Conservation (phyloP, 1,140 invertebrate genomes). For the Tribolium madens region DNA sequence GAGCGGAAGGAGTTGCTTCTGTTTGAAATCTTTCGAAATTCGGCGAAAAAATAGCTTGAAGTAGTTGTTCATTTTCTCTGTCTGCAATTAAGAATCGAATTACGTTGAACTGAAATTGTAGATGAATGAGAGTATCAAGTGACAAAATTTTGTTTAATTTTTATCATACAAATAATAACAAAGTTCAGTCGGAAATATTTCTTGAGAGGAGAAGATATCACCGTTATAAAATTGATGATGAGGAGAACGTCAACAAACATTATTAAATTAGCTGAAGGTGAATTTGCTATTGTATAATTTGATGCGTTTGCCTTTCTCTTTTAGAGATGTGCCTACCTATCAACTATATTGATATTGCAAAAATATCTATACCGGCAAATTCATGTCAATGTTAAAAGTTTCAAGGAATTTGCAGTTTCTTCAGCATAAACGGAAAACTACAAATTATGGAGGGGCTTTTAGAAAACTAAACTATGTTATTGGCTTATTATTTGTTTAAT, state of each 20-base stretch:
- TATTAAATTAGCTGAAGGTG: slow-evolving; percentile 38
- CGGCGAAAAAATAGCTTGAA: slow-evolving; percentile 73
- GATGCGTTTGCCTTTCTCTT: slow-evolving; percentile 32
- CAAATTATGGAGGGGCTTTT: slow-evolving; percentile 4
- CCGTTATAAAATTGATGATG: slow-evolving; percentile 12
- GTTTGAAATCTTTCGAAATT: slow-evolving; percentile 77
- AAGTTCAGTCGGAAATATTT: slow-evolving; percentile 31
- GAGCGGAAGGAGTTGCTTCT: slow-evolving; percentile 78
- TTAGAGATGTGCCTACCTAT: slow-evolving; percentile 21
- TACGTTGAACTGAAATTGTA: too few relatives aligned
- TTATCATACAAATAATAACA: slow-evolving; percentile 19
- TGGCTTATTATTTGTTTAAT: not conserved
- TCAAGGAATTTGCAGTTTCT: slow-evolving; percentile 26
- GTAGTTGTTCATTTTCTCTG: slow-evolving; percentile 72
- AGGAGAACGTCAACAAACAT: slow-evolving; percentile 28
- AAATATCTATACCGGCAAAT: slow-evolving; percentile 10
- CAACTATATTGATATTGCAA: slow-evolving; percentile 2
- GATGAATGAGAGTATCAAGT: not conserved
- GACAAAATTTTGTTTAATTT: not conserved
- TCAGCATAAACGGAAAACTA: slow-evolving; percentile 14
- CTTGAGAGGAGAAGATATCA: not conserved
- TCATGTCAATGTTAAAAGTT: slow-evolving; percentile 30
- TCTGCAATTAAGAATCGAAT: not conserved
- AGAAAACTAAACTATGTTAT: slow-evolving; percentile 27
- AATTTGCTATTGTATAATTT: slow-evolving; percentile 37